These are phyloP conservation scores for Drosophila pallidifrons DNA, from an alignment of 1,140 invertebrate species.

Conservation along the genomic window DNA sequence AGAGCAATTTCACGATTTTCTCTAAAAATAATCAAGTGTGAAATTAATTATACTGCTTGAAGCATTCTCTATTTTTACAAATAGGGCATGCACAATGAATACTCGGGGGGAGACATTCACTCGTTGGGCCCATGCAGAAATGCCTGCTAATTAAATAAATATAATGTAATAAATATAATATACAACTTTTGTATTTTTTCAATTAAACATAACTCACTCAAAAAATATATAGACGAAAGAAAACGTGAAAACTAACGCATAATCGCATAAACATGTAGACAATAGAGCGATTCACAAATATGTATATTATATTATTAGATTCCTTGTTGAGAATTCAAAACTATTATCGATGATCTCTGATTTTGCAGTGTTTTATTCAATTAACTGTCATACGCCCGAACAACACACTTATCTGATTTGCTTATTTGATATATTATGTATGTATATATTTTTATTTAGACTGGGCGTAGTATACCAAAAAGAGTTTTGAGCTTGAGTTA, in stretches of 20 bases:
- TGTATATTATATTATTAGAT: too few species aligned
- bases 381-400: slow-evolving; percentile 11
- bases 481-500: slow-evolving; percentile 14
- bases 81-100: not conserved
- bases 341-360: slow-evolving; percentile 8
- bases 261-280: slow-evolving; percentile 1
- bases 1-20: slow-evolving; percentile 3
- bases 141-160: slow-evolving; percentile 21
- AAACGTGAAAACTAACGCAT: slow-evolving; percentile 1
- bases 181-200: slow-evolving; percentile 10
- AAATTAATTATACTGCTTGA: not conserved
- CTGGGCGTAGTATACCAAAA: slow-evolving; percentile 6
- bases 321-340: slow-evolving; percentile 6
- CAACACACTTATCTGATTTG: slow-evolving; percentile 7
- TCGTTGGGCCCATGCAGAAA: slow-evolving; percentile 12
- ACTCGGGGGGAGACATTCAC: not conserved
- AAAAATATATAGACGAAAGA: slow-evolving; percentile 6
- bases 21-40: not conserved
- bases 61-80: slow-evolving; percentile 3
- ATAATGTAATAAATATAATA: slow-evolving; percentile 37
- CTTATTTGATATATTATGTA: slow-evolving; percentile 12
- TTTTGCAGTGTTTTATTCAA: slow-evolving; percentile 15
- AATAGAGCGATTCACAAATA: slow-evolving; percentile 2
- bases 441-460: slow-evolving; percentile 13
- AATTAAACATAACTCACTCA: slow-evolving; percentile 13